A percentile compares a stretch with the other conserved stretches of the same genome.
Conservation (phyloP, 2,888 invertebrate genomes). For the Nysson spinosus region DNA sequence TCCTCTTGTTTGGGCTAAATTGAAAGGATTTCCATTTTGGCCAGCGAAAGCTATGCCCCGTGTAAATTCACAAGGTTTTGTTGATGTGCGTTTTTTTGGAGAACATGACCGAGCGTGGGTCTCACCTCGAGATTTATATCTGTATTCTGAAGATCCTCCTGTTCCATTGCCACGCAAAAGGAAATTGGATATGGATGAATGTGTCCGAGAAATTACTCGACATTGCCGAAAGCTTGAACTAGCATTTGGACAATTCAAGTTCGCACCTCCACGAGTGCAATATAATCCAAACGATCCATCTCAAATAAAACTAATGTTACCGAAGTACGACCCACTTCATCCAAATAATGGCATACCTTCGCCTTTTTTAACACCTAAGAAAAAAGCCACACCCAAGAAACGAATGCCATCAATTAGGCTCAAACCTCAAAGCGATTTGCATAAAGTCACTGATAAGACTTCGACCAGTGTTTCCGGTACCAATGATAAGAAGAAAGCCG, state of each 20-base stretch:
- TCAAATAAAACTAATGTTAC: slow-evolving; percentile 72
- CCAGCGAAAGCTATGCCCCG: slow-evolving; percentile 95
- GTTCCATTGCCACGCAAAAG: slow-evolving; percentile 69
- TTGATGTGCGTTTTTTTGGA: slow-evolving; percentile 96
- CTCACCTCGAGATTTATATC: slow-evolving; percentile 88
- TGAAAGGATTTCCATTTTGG: slow-evolving; percentile 98
- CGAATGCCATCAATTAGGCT: slow-evolving; percentile 33
- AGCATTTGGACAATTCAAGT: slow-evolving; percentile 72
- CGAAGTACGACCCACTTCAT: slow-evolving; percentile 69
- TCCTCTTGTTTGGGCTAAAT: slow-evolving; percentile 95
- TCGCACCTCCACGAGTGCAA: slow-evolving; percentile 68
- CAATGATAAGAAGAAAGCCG: slow-evolving; percentile 23
- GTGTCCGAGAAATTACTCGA: slow-evolving; percentile 71
- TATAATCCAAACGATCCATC: slow-evolving; percentile 72
- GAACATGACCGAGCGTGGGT: slow-evolving; percentile 97
- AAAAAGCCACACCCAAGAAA: slow-evolving; percentile 37
- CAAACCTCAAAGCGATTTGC: slow-evolving; percentile 43
- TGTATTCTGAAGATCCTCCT: slow-evolving; percentile 84
- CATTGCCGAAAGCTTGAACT: slow-evolving; percentile 71
- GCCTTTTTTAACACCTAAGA: slow-evolving; percentile 16
- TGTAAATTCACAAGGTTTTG: slow-evolving; percentile 81
- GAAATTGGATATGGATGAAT: slow-evolving; percentile 71
- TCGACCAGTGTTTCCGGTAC: too few relatives aligned
- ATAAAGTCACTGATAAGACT: too few relatives aligned
- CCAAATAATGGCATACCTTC: slow-evolving; percentile 33